Evolutionary conservation across 2,113 vertebrate genomes (phyloP).

Genomic region (Ctenomys sociabilis): DNA sequence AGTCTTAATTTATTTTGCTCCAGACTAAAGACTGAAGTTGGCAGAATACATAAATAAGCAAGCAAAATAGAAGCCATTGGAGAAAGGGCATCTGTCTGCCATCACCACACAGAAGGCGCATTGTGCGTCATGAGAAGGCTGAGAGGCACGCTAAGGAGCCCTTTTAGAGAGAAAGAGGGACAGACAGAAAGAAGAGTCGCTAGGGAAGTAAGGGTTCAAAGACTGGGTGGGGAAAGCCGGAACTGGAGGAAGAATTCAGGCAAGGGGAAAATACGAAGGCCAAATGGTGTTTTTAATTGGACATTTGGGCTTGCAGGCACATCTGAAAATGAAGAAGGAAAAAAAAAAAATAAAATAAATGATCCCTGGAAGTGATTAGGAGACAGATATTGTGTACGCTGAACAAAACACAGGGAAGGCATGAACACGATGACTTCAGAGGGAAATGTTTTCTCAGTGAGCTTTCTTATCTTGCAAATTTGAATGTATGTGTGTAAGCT

Average conservation of each 20-base stretch:
- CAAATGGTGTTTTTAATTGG: conserved; percentile 40
- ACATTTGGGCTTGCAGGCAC: not conserved
- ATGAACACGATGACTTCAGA: conserved; percentile 10
- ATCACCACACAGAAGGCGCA: conserved; percentile 61
- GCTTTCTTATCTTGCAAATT: not conserved
- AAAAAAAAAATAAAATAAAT: not conserved
- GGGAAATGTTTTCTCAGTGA: not conserved
- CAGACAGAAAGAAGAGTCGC: conserved; percentile 54
- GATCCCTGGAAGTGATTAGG: not conserved
- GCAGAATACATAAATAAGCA: conserved; percentile 70
- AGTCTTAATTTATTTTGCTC: conserved; percentile 66
- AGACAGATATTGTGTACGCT: not conserved
- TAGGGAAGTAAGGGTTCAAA: conserved; percentile 61
- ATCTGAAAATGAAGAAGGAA: not conserved
- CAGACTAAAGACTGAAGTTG: conserved; percentile 34
- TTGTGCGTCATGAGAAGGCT: conserved; percentile 72
- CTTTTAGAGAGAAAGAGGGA: not conserved
- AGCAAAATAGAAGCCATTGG: conserved; percentile 62
- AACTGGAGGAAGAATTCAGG: conserved; percentile 53
- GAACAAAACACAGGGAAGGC: conserved; percentile 13
- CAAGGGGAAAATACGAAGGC: conserved; percentile 28
- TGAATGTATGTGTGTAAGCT: not conserved
- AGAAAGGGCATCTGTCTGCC: conserved; percentile 76
- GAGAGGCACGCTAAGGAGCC: conserved; percentile 7
- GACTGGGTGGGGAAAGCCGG: conserved; percentile 47